phyloP scores from a whole-genome alignment of 1,140 invertebrate species.

The Drosophila fuyamai region DNA sequence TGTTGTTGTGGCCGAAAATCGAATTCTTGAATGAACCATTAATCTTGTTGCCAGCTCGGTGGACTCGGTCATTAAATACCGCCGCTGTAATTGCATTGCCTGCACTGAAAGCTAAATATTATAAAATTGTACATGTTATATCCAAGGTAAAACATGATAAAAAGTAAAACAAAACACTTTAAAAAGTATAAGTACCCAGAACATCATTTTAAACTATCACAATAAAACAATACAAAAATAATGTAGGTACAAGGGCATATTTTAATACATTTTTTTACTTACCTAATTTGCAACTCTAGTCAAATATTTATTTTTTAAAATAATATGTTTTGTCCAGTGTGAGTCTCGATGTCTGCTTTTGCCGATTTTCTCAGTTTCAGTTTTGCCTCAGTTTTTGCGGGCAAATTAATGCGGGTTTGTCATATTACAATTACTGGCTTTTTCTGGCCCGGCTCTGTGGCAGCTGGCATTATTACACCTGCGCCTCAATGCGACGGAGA shows the following conservation, averaged over 20 bases:
- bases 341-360: constrained; percentile 1
- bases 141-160: too few relatives aligned
- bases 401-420: constrained; percentile 73
- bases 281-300: too few relatives aligned
- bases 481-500: constrained; percentile 33
- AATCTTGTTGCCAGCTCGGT: constrained; percentile 76
- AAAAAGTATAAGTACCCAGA: too few relatives aligned
- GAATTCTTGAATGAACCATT: constrained; percentile 82
- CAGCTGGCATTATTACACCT: constrained; percentile 74
- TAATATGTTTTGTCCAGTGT: not conserved
- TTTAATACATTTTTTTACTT: too few relatives aligned
- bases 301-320: too few relatives aligned
- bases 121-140: too few relatives aligned
- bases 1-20: constrained; percentile 63
- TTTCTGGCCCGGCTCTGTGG: constrained; percentile 27
- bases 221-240: too few relatives aligned
- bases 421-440: constrained; percentile 76
- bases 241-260: too few relatives aligned
- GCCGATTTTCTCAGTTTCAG: constrained; percentile 24
- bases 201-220: too few relatives aligned
- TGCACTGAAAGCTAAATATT: constrained; percentile 2
- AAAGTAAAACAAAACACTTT: too few relatives aligned
- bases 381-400: constrained; percentile 37
- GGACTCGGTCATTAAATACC: constrained; percentile 72
- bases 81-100: constrained; percentile 71